These are phyloP conservation scores for Euura saliciscinereae DNA, from an alignment of 1,140 invertebrate genomes.

Conservation along the genomic window DNA sequence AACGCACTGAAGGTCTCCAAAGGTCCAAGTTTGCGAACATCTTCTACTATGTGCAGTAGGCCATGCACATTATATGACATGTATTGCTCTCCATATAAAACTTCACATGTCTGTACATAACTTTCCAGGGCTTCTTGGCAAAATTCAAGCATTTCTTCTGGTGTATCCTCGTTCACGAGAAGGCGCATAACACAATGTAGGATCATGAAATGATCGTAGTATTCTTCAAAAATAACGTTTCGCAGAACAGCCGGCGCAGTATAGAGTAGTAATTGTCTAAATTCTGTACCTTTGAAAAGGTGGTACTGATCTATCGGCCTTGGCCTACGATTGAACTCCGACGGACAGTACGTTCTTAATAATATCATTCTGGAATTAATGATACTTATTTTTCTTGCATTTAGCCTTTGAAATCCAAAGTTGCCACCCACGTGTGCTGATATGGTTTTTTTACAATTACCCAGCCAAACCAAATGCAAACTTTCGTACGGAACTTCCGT, in stretches of 20 bases:
- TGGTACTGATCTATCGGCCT: too few relatives aligned
- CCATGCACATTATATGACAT: slow-evolving; percentile 32
- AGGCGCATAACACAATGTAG: slow-evolving; percentile 9
- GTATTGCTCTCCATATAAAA: slow-evolving; percentile 25
- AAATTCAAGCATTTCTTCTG: slow-evolving; percentile 1
- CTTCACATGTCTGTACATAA: slow-evolving; percentile 3
- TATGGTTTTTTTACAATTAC: too few relatives aligned
- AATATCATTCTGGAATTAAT: too few relatives aligned
- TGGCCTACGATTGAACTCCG: too few relatives aligned
- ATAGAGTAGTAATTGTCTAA: too few relatives aligned
- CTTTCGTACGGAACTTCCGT: too few relatives aligned
- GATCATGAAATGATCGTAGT: slow-evolving; percentile 11
- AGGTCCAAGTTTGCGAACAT: slow-evolving; percentile 43
- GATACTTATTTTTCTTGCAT: too few relatives aligned
- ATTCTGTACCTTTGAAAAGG: too few relatives aligned
- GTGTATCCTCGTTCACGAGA: slow-evolving; percentile 1
- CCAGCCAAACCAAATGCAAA: too few relatives aligned
- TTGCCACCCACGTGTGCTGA: too few relatives aligned
- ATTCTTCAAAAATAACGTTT: slow-evolving; percentile 2
- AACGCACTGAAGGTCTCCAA: slow-evolving; percentile 50
- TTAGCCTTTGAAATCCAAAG: too few relatives aligned
- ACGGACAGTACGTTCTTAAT: too few relatives aligned
- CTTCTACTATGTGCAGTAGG: slow-evolving; percentile 46
- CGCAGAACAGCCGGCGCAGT: background rate
- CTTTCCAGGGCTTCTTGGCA: slow-evolving; percentile 9